These are phyloP conservation scores for Ardeotis arabs DNA, from an alignment of 2,113 vertebrate genomes.

Conservation along the genomic window DNA sequence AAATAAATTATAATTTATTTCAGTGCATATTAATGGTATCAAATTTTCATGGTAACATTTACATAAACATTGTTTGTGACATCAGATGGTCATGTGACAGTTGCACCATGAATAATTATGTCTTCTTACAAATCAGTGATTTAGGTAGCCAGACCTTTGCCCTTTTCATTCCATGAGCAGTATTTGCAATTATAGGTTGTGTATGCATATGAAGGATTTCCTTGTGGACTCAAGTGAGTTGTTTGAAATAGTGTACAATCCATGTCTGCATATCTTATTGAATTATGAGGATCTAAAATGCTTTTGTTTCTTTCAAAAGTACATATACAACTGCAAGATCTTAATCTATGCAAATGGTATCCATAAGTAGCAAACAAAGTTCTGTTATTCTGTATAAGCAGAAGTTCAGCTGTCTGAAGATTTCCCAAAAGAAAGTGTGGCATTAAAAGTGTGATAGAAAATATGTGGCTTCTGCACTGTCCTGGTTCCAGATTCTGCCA, in stretches of 20 bases:
- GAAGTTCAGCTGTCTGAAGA: too few relatives aligned
- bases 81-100: background rate
- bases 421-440: background rate
- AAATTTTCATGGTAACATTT: background rate
- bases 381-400: background rate
- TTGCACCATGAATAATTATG: background rate
- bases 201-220: background rate
- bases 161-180: background rate
- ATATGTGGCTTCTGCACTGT: slow-evolving; percentile 1
- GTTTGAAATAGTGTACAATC: background rate
- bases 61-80: background rate
- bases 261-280: background rate
- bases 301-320: background rate
- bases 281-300: background rate
- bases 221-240: background rate
- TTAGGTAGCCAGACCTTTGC: background rate
- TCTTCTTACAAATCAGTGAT: background rate
- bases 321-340: background rate
- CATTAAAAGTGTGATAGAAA: slow-evolving; percentile 32
- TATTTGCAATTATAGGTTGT: background rate
- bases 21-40: background rate
- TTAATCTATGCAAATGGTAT: background rate
- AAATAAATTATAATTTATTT: background rate
- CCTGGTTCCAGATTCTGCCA: slow-evolving; percentile 48
- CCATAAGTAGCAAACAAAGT: background rate